Evolutionary conservation across 2,797 vertebrate species (phyloP).

Genomic region (Hoplostethus atlanticus): DNA sequence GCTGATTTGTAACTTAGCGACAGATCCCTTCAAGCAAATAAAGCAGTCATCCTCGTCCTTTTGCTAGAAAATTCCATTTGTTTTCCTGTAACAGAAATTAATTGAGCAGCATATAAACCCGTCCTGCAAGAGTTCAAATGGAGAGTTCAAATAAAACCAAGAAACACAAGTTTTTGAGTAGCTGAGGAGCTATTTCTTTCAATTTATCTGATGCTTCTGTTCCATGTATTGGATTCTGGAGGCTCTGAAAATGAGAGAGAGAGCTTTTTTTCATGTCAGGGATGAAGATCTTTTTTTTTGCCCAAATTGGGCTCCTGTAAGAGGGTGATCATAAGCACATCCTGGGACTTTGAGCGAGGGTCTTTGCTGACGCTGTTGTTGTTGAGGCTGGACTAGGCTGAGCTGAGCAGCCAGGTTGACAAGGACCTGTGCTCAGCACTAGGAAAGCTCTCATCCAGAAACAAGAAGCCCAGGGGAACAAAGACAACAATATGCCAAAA

Average conservation of each 20-base stretch:
- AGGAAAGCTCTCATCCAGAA: slow-evolving; percentile 88
- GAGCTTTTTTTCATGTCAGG: slow-evolving; percentile 44
- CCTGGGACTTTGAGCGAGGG: slow-evolving; percentile 69
- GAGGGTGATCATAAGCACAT: slow-evolving; percentile 73
- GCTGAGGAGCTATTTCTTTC: slow-evolving; percentile 65
- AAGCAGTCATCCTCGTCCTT: slow-evolving; percentile 57
- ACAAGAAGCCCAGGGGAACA: slow-evolving; percentile 85
- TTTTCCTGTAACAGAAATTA: slow-evolving; percentile 67
- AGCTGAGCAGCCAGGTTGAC: slow-evolving; percentile 79
- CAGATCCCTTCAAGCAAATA: slow-evolving; percentile 74
- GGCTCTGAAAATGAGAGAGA: slow-evolving; percentile 56
- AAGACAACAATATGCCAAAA: slow-evolving; percentile 80
- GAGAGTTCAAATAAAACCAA: no score
- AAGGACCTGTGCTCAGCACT: slow-evolving; percentile 87
- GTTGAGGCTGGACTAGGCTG: slow-evolving; percentile 70
- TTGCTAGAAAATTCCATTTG: slow-evolving; percentile 65
- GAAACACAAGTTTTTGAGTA: slow-evolving; percentile 48
- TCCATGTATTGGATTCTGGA: slow-evolving; percentile 47
- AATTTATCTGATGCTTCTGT: slow-evolving; percentile 68
- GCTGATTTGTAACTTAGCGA: slow-evolving; percentile 73
- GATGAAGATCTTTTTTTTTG: slow-evolving; percentile 49
- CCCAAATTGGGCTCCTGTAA: slow-evolving; percentile 73
- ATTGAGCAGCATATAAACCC: slow-evolving; percentile 61
- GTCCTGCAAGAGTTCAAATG: not conserved
- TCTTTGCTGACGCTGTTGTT: slow-evolving; percentile 78